These are phyloP conservation scores for Mellivora capensis DNA, from an alignment of 2,113 vertebrate species.

Conservation along the genomic window DNA sequence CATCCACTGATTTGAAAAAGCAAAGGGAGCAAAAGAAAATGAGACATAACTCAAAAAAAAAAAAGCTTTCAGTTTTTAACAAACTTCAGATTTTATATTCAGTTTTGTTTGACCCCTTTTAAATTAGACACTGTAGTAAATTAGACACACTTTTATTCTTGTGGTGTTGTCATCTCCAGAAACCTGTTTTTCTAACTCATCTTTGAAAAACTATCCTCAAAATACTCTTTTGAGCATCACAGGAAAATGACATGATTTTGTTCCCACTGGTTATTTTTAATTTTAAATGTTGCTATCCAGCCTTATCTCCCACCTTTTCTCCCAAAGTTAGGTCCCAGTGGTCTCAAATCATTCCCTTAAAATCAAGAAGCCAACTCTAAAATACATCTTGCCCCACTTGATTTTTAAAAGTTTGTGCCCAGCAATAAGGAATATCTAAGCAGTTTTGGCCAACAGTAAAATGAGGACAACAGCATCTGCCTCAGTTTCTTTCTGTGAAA, in stretches of 20 bases:
- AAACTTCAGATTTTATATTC: not conserved
- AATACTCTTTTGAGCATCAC: not conserved
- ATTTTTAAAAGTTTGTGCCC: not conserved
- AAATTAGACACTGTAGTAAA: not conserved
- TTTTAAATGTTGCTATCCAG: not conserved
- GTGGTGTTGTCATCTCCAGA: rapidly evolving
- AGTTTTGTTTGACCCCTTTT: not conserved
- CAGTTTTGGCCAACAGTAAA: not conserved
- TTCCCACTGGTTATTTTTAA: not conserved
- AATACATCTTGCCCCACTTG: not conserved
- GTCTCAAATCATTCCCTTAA: not conserved
- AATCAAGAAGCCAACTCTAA: not conserved
- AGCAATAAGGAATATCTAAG: not conserved
- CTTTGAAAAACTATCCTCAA: conserved; percentile 28
- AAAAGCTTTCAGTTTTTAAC: conserved; percentile 16
- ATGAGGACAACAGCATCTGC: not conserved
- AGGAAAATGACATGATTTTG: not conserved
- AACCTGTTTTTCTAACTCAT: not conserved
- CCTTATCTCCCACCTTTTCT: not conserved
- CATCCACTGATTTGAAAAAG: not conserved
- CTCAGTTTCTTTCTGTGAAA: not conserved
- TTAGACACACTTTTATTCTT: not conserved
- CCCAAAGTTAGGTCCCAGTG: not conserved
- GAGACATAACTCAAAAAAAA: not conserved
- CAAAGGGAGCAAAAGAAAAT: not conserved